Conservation (phyloP, 2,797 vertebrate genomes). For the Tachyglossus aculeatus region DNA sequence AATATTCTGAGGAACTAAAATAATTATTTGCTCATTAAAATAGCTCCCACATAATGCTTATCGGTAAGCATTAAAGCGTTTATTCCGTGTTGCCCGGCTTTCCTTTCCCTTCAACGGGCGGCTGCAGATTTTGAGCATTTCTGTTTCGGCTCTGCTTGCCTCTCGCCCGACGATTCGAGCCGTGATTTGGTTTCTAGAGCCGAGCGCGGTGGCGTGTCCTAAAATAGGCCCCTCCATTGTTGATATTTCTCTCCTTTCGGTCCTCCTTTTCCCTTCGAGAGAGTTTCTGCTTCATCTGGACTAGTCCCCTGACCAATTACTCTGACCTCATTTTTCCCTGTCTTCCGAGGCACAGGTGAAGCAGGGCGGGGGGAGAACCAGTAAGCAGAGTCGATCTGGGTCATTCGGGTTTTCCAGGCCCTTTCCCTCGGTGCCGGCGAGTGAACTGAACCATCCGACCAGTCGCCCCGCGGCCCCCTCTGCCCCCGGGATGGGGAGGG, state of each 20-base stretch:
- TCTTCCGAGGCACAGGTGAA: too few relatives aligned
- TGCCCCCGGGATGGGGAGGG: too few relatives aligned
- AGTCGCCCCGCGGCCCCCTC: too few relatives aligned
- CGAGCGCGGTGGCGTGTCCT: conserved; percentile 41
- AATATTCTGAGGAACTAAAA: conserved; percentile 67
- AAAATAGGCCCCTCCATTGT: conserved; percentile 64
- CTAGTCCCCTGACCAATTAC: neutral
- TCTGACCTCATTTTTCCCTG: neutral
- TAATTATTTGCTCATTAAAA: conserved; percentile 75
- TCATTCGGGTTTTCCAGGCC: too few relatives aligned
- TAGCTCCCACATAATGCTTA: conserved; percentile 65
- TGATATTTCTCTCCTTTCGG: conserved; percentile 56
- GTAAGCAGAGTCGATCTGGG: too few relatives aligned
- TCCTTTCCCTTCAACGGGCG: conserved; percentile 51
- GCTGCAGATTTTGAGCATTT: conserved; percentile 50
- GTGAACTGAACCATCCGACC: too few relatives aligned
- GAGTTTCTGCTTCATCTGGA: neutral
- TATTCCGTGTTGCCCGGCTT: conserved; percentile 50
- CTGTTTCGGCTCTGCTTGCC: conserved; percentile 39
- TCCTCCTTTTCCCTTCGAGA: conserved; percentile 32
- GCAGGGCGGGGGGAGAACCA: too few relatives aligned
- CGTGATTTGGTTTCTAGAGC: conserved; percentile 57
- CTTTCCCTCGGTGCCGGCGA: too few relatives aligned
- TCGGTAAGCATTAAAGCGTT: conserved; percentile 67
- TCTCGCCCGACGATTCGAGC: conserved; percentile 49